Conservation (phyloP, 2,113 vertebrate species). For the Miniopterus natalensis region DNA sequence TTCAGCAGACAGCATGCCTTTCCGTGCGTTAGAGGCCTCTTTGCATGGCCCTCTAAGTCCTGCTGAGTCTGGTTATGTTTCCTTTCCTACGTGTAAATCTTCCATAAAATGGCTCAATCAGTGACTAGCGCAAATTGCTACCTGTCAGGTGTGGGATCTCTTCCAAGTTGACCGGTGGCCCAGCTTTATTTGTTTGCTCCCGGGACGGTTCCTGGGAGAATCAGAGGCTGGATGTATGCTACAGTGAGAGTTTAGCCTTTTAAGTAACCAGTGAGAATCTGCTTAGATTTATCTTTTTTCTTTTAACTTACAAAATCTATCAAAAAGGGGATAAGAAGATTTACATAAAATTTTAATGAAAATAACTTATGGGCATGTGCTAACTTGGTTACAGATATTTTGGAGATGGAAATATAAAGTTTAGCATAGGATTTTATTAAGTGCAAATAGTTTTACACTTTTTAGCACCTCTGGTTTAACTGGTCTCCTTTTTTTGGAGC, state of each 20-base stretch:
- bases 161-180: conserved; percentile 80
- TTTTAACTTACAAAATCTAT: conserved; percentile 22
- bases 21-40: neutral
- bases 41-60: neutral
- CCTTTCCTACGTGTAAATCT: conserved; percentile 66
- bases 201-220: conserved; percentile 67
- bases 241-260: conserved; percentile 51
- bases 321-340: neutral
- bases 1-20: neutral
- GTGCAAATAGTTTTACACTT: neutral
- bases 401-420: neutral
- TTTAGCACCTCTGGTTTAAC: neutral
- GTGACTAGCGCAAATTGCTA: conserved; percentile 67
- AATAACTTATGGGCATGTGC: neutral
- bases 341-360: conserved; percentile 16
- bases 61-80: conserved; percentile 29
- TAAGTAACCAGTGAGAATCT: conserved; percentile 64
- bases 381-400: neutral
- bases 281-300: conserved; percentile 71
- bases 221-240: neutral
- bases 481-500: neutral
- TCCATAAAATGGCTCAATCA: conserved; percentile 60
- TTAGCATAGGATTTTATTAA: neutral
- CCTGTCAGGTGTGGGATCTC: conserved; percentile 62
- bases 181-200: conserved; percentile 75